phyloP scores from a whole-genome alignment of 2,113 vertebrate species.

The Oceanites oceanicus region DNA sequence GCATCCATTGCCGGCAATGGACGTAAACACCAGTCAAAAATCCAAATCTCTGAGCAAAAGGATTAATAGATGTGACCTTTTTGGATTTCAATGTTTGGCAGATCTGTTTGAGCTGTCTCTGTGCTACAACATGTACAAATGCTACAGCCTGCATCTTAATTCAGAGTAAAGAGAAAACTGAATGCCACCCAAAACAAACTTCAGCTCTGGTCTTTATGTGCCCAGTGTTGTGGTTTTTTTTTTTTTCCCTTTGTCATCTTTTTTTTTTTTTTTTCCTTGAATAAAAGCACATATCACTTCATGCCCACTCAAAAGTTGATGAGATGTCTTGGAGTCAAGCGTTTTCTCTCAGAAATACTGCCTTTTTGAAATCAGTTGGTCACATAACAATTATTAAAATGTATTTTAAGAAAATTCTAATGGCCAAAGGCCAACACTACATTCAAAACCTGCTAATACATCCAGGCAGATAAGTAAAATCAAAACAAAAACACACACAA shows the following conservation, averaged over 20 bases:
- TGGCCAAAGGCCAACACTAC: slow-evolving; percentile 71
- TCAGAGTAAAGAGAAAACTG: slow-evolving; percentile 48
- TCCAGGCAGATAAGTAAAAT: slow-evolving; percentile 72
- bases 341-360: slow-evolving; percentile 32
- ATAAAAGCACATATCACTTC: background rate
- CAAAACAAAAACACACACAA: slow-evolving; percentile 45
- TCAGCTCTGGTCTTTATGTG: slow-evolving; percentile 38
- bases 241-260: background rate
- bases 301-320: background rate
- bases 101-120: slow-evolving; percentile 28
- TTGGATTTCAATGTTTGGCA: slow-evolving; percentile 45
- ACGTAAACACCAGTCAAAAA: slow-evolving; percentile 60
- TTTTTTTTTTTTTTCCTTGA: background rate
- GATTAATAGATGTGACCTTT: slow-evolving; percentile 42
- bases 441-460: slow-evolving; percentile 76
- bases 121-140: slow-evolving; percentile 10
- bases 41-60: slow-evolving; percentile 56
- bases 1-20: slow-evolving; percentile 76
- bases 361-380: slow-evolving; percentile 55
- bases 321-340: background rate
- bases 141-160: slow-evolving; percentile 31
- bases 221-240: background rate
- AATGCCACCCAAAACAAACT: background rate
- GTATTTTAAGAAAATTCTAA: slow-evolving; percentile 70
- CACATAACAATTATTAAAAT: slow-evolving; percentile 58